Evolutionary conservation across 2,113 vertebrate species (phyloP), one percentile per base, ranked within the genome.

Genomic region (Arothron firmamentum): DNA sequence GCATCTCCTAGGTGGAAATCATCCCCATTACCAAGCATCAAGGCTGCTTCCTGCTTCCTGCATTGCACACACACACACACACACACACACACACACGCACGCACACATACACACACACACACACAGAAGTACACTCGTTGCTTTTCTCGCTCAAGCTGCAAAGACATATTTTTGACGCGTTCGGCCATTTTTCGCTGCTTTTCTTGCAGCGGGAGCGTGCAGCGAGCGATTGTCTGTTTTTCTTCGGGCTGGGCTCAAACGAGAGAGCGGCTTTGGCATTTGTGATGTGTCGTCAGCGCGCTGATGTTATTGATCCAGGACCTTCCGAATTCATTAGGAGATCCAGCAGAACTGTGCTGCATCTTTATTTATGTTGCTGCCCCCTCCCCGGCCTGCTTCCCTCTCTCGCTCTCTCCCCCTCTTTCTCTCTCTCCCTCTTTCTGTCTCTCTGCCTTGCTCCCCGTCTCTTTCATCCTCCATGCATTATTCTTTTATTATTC

Each of bases 261-360:
- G 17, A 1, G 62, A 78, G 77, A 62, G 67, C 80, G 81, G 67
- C 81, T 83, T 82, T 88, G 85, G 87, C 86, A 88, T 91, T 89
- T 89, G 82, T 90, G 85, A 87, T 83, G 87, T 90, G 85, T 87
- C 87, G 85, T 86, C 85, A 82, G 84, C 56, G 77, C 61, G 87
- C 86, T 91, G 90, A 90, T 91, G 87, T 87, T 90, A 92, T 92
- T 92, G 90, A 92, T 91, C 89, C 87, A 76, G 84, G 88, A 86
- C 87, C 89, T 91, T 90, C 90, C 82, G 87, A 90, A 92, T 90
- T 91, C 90, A 91, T 92, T 91, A 92, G 85, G 74, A 89, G 84
- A 87, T 85, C 86, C 81, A 83, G 81, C 83, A 80, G 73, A 80
- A 88, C 83, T 77, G 86, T 73, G 77, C 79, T 62, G 85, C 86